phyloP scores from a whole-genome alignment of 2,797 vertebrate genomes.

The Erethizon dorsatum region DNA sequence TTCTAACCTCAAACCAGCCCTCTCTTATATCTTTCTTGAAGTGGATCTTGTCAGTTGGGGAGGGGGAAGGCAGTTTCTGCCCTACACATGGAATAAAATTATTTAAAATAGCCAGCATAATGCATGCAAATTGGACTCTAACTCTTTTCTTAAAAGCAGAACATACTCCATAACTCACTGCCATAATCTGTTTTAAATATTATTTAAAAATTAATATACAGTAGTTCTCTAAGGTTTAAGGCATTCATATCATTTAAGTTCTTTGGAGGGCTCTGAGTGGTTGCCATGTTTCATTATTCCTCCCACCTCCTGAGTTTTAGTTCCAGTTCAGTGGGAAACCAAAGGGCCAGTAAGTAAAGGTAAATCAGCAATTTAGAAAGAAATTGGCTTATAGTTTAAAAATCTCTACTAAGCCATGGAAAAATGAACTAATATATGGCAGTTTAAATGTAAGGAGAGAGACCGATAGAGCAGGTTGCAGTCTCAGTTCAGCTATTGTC shows the following conservation, averaged over 20 bases:
- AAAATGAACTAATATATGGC: constrained; percentile 62
- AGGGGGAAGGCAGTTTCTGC: constrained; percentile 50
- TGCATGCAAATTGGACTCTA: constrained; percentile 79
- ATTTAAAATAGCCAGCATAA: constrained; percentile 83
- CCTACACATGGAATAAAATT: constrained; percentile 77
- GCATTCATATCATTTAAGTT: constrained; percentile 7
- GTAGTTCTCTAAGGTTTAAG: constrained; percentile 56
- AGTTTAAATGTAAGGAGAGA: constrained; percentile 44
- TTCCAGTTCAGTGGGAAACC: constrained; percentile 67
- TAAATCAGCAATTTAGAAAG: constrained; percentile 78
- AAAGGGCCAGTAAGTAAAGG: constrained; percentile 77
- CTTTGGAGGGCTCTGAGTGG: constrained; percentile 29
- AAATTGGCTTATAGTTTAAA: constrained; percentile 80
- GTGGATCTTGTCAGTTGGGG: constrained; percentile 72
- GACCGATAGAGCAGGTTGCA: constrained; percentile 45
- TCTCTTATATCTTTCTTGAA: constrained; percentile 67
- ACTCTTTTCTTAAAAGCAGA: constrained; percentile 80
- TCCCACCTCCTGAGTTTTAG: constrained; percentile 53
- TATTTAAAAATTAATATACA: constrained; percentile 65
- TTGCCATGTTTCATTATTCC: constrained; percentile 33
- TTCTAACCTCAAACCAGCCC: constrained; percentile 75
- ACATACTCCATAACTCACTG: constrained; percentile 71
- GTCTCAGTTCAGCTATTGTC: not conserved
- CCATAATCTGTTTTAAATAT: constrained; percentile 77
- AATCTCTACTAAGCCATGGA: constrained; percentile 78